These are phyloP conservation scores for Excalfactoria chinensis DNA, from an alignment of 2,113 vertebrate species.

Conservation along the genomic window DNA sequence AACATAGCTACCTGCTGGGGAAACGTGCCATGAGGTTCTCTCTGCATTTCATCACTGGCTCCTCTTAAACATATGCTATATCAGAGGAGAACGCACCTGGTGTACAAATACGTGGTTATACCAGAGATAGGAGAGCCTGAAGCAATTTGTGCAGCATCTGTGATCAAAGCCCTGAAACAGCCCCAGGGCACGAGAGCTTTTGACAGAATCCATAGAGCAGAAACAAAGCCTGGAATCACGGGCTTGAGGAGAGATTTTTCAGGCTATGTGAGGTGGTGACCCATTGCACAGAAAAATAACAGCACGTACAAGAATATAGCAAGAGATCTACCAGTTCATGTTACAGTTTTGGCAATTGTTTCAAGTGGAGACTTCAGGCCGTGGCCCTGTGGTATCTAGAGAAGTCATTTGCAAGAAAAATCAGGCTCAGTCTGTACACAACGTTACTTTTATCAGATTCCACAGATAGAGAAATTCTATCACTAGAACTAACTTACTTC, in stretches of 20 bases:
- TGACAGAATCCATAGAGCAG: background rate
- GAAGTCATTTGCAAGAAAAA: background rate
- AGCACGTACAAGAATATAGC: background rate
- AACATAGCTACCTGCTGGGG: background rate
- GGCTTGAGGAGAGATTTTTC: background rate
- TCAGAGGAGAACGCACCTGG: background rate
- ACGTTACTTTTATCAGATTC: background rate
- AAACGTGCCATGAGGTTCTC: background rate
- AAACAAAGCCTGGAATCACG: constrained; percentile 2
- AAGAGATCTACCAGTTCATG: background rate
- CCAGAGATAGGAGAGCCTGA: background rate
- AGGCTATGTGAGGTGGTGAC: background rate
- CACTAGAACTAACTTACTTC: background rate
- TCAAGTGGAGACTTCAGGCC: background rate
- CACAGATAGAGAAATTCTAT: background rate
- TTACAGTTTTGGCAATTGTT: background rate
- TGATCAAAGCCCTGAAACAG: background rate
- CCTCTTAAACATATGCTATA: background rate
- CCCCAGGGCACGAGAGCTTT: background rate
- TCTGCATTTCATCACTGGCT: background rate
- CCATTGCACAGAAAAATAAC: background rate
- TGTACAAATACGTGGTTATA: background rate
- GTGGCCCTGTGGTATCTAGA: background rate
- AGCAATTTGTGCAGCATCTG: background rate
- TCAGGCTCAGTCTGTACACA: background rate